Base-by-base conservation (phyloP, 2,888 invertebrate genomes). In the Ceratothoa steindachneri region DNA sequence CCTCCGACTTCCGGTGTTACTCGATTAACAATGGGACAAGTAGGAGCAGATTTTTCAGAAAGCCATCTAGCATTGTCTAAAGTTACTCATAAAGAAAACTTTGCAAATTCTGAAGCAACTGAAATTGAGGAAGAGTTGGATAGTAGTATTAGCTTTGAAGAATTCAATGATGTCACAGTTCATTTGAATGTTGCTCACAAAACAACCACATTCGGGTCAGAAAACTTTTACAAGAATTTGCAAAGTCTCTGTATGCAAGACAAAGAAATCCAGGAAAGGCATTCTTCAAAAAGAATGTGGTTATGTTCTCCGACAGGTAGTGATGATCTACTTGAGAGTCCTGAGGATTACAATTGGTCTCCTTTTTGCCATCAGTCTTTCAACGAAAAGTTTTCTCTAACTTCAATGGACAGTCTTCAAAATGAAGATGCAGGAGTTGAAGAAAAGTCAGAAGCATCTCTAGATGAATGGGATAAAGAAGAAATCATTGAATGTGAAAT, bases 1-100 rank as follows among this genome's bases (percentile, higher is more conserved):
- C 22, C 2, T 60, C 60, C 60, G 24, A n/a, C 60, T 60, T 60
- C 60, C 60, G 24, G 24, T 60, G n/a, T 60, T 60, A 60, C 60
- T 60, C 60, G 1, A 22, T n/a, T 60, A 60, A 60, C 27, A 60
- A 60, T 60, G 24, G 60, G 60, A 60, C n/a, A 15, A 24, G 60
- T 24, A 22, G 60, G 60, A 60, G 60, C 27, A 3, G 27, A 41
- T 5, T 41, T 41, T 41, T 5, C 5, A 15, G 41, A 41, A 41
- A 15, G 41, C 15, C 41, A 41, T 41, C 41, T 9, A 41, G 41
- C 41, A 41, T 9, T 9, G 41, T 41, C 5, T 41, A 41, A 41
- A 41, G 15, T 9, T 15, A 41, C 15, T 9, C 7, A 15, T 41
- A 15, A 2, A 60, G 24, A 60, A 60, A 24, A 60, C 27, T 60